phyloP scores from a whole-genome alignment of 2,797 vertebrate species.

The Xiphophorus birchmanni region DNA sequence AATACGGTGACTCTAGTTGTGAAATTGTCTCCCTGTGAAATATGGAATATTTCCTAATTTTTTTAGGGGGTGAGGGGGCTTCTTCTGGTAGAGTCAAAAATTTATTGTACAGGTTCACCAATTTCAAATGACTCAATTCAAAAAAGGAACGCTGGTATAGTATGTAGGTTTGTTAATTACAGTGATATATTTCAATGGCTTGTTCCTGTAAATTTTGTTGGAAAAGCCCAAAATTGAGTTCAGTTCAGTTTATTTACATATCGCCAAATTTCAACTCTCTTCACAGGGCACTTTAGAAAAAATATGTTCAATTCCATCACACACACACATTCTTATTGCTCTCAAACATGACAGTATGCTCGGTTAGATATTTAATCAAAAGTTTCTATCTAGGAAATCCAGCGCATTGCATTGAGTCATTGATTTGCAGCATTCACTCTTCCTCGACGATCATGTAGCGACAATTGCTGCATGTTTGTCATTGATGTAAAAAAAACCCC shows the following conservation, averaged over 20 bases:
- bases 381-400: too few relatives aligned
- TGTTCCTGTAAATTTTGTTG: background rate
- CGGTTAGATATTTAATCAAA: too few relatives aligned
- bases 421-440: too few relatives aligned
- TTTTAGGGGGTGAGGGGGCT: background rate
- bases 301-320: too few relatives aligned
- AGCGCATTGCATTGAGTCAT: too few relatives aligned
- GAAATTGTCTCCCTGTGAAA: background rate
- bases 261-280: too few relatives aligned
- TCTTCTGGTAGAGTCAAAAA: background rate
- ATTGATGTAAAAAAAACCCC: background rate
- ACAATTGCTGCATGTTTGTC: too few relatives aligned
- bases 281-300: too few relatives aligned
- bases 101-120: background rate
- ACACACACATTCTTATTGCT: too few relatives aligned
- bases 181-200: background rate
- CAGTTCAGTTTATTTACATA: too few relatives aligned
- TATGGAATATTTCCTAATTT: background rate
- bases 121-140: background rate
- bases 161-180: background rate
- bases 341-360: too few relatives aligned
- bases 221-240: background rate
- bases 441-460: too few relatives aligned
- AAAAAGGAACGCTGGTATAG: background rate
- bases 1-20: conserved; percentile 32